Evolutionary conservation across 2,797 vertebrate species (phyloP).

Genomic region (Carcharodon carcharias): DNA sequence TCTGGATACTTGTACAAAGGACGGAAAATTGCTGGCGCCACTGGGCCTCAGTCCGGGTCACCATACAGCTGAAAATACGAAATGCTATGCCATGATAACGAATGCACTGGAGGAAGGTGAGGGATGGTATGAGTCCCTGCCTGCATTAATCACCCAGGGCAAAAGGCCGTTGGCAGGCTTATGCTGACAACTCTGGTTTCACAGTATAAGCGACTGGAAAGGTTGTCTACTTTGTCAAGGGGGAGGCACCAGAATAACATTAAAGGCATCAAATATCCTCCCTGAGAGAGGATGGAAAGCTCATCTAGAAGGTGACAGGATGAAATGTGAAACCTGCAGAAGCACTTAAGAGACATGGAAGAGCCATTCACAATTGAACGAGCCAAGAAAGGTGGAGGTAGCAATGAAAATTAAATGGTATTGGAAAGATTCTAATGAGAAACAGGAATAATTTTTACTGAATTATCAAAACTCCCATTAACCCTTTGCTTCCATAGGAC

Average conservation of each 20-base stretch:
- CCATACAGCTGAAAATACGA: conserved; percentile 73
- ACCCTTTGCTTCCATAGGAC: neutral
- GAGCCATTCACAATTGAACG: conserved; percentile 60
- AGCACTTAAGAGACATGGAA: conserved; percentile 65
- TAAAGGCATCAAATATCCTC: conserved; percentile 69
- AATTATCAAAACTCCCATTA: neutral
- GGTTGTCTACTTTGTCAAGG: conserved; percentile 52
- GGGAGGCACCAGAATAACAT: conserved; percentile 68
- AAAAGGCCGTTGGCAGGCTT: conserved; percentile 50
- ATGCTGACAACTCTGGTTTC: conserved; percentile 49
- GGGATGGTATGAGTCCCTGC: conserved; percentile 62
- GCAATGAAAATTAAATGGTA: conserved; percentile 43
- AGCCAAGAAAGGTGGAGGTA: conserved; percentile 53
- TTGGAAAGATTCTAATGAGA: conserved; percentile 4
- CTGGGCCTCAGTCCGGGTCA: conserved; percentile 74
- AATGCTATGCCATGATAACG: conserved; percentile 72
- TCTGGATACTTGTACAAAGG: conserved; percentile 56
- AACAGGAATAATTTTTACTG: neutral
- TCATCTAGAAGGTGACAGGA: conserved; percentile 74
- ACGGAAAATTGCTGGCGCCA: conserved; percentile 56
- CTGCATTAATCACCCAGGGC: conserved; percentile 72
- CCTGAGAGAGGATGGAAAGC: conserved; percentile 64
- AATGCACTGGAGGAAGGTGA: conserved; percentile 51
- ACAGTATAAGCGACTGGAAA: conserved; percentile 51
- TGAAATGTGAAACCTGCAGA: conserved; percentile 71